Percentiles rank a stretch among this genome's conserved stretches.
These are phyloP conservation scores for Oscheius sp. DNA, from an alignment of 2,888 invertebrate species.

Conservation along the genomic window DNA sequence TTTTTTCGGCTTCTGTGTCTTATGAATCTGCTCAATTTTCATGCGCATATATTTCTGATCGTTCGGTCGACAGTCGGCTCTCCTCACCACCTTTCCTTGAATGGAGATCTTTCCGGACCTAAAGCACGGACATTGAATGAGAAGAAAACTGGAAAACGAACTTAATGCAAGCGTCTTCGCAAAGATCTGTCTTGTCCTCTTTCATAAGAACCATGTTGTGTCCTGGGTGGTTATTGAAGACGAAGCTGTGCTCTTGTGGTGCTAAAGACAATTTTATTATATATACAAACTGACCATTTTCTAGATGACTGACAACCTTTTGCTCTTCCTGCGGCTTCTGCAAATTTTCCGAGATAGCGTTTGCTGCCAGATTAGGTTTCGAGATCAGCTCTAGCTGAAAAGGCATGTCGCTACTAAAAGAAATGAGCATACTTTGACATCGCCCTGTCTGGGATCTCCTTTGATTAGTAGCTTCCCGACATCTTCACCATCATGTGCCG, in stretches of 20 bases:
- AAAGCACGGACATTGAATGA: conserved; percentile 29
- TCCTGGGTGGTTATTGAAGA: conserved; percentile 10
- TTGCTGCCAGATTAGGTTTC: not conserved
- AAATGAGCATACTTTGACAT: conserved; percentile 5
- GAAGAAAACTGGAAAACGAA: not conserved
- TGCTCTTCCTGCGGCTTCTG: not conserved
- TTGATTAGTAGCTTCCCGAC: conserved; percentile 28
- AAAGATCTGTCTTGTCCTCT: conserved; percentile 65
- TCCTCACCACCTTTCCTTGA: conserved; percentile 68
- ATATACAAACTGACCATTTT: not conserved
- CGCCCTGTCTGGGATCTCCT: not conserved
- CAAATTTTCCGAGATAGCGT: not conserved
- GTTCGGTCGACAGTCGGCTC: conserved; percentile 71
- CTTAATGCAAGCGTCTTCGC: conserved; percentile 13
- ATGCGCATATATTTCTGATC: conserved; percentile 67
- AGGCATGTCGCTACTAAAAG: not conserved
- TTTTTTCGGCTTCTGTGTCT: conserved; percentile 66
- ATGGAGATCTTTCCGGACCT: conserved; percentile 63
- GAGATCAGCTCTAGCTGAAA: conserved; percentile 10
- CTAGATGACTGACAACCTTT: not conserved
- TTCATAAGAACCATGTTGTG: conserved; percentile 66
- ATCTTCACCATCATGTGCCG: conserved; percentile 30
- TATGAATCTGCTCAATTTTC: conserved; percentile 69
- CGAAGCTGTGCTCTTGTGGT: conserved; percentile 29
- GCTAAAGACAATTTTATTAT: conserved; percentile 12